Evolutionary conservation across 2,797 vertebrate genomes (phyloP).

Genomic region (Mus minutoides): DNA sequence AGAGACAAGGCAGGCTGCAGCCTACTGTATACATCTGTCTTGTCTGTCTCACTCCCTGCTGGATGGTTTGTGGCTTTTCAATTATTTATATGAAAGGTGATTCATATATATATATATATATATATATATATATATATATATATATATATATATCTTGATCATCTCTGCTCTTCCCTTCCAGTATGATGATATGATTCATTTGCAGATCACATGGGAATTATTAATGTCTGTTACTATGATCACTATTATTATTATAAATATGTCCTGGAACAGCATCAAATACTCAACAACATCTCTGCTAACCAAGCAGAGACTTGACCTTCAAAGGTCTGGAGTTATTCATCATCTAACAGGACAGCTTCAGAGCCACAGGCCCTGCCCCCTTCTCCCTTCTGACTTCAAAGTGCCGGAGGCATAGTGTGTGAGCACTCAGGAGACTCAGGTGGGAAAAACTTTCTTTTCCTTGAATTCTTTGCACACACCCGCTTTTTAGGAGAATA

Average conservation of each 20-base stretch:
- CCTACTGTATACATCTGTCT: background rate
- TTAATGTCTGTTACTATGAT: slow-evolving; percentile 8
- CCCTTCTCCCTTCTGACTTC: background rate
- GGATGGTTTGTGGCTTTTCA: background rate
- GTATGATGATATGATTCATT: background rate
- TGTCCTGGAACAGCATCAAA: slow-evolving; percentile 35
- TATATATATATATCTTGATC: background rate
- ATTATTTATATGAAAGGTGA: background rate
- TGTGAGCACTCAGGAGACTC: background rate
- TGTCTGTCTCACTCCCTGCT: background rate
- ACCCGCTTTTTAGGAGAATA: slow-evolving; percentile 9
- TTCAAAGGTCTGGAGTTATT: background rate
- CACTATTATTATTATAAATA: slow-evolving; percentile 1
- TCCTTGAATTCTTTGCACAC: slow-evolving; percentile 28
- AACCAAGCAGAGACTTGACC: background rate
- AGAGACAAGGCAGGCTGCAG: background rate
- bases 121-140: no score
- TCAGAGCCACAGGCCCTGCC: background rate
- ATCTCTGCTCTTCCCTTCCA: background rate
- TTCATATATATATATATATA: background rate
- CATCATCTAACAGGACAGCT: background rate
- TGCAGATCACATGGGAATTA: slow-evolving; percentile 24
- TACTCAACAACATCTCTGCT: slow-evolving; percentile 4
- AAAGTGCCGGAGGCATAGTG: background rate
- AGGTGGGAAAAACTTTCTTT: slow-evolving; percentile 47